A percentile compares a stretch with the other conserved stretches of the same genome.
phyloP scores from a whole-genome alignment of 2,888 invertebrate genomes.

The Patella ulyssiponensis region DNA sequence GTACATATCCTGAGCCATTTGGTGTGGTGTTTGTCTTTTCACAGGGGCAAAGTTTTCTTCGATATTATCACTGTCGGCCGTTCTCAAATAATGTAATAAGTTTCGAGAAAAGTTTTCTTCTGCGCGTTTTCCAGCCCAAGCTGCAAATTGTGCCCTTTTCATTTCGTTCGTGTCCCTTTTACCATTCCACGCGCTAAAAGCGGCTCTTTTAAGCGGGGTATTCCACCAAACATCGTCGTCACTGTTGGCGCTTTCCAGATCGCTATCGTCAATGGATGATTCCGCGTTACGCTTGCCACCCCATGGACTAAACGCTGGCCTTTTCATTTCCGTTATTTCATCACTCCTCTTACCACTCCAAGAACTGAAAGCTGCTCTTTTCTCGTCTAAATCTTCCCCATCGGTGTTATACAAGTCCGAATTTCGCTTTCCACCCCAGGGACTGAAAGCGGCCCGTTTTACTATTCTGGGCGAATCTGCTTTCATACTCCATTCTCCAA shows the following conservation, averaged over 20 bases:
- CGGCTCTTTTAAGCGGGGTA: neutral
- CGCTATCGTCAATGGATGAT: neutral
- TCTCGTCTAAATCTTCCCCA: neutral
- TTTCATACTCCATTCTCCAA: neutral
- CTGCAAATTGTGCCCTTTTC: neutral
- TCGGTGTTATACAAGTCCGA: neutral
- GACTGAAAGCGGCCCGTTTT: neutral
- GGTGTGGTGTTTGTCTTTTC: too few relatives aligned
- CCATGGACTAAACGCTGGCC: neutral
- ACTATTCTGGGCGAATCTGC: too few relatives aligned
- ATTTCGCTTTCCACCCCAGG: neutral
- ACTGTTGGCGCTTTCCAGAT: neutral
- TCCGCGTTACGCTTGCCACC: neutral
- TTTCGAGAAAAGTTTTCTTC: neutral
- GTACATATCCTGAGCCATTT: neutral
- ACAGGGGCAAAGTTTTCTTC: too few relatives aligned
- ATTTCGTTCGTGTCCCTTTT: neutral
- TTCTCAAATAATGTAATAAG: too few relatives aligned
- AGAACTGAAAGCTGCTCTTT: neutral
- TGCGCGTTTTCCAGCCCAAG: constrained; percentile 1
- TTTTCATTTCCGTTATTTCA: neutral
- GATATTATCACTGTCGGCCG: too few relatives aligned
- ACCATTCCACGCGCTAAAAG: neutral
- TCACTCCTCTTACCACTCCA: neutral
- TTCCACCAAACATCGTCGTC: neutral